Conservation (phyloP, 1,140 invertebrate genomes). For the Aphelinus atriplicis region DNA sequence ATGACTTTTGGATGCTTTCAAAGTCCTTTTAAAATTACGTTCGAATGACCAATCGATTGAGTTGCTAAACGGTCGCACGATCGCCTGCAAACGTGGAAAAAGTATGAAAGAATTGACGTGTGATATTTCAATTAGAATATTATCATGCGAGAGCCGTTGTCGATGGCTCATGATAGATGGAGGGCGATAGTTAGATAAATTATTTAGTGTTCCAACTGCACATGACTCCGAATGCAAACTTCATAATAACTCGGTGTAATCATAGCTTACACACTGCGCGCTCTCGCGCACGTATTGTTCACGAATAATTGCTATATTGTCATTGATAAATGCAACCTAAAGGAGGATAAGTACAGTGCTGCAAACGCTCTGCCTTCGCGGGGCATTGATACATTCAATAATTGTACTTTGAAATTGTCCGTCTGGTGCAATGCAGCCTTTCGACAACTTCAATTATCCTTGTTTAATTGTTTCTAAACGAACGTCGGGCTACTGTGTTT, state of each 20-base stretch:
- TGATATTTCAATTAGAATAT: no score
- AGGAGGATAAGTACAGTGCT: slow-evolving; percentile 4
- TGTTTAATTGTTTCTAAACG: background rate
- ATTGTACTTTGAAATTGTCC: slow-evolving; percentile 7
- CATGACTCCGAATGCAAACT: slow-evolving; percentile 3
- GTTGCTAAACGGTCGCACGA: no score
- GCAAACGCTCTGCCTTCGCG: background rate
- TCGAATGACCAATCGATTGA: no score
- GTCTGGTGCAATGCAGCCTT: background rate
- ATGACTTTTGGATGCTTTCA: no score
- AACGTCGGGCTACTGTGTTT: background rate
- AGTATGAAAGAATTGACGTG: no score
- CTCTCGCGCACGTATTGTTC: slow-evolving; percentile 19
- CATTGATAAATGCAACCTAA: background rate
- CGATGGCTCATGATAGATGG: no score
- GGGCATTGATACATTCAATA: slow-evolving; percentile 3
- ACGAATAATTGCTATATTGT: slow-evolving; percentile 20
- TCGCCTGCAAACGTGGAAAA: no score
- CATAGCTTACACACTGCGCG: background rate
- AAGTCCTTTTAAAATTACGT: no score
- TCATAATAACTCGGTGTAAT: slow-evolving; percentile 13
- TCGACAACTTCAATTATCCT: background rate
- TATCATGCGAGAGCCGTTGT: no score
- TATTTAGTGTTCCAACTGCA: no score
- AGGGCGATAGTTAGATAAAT: no score